These are phyloP conservation scores for Xenopus petersii DNA, from an alignment of 2,797 vertebrate genomes.

Conservation along the genomic window DNA sequence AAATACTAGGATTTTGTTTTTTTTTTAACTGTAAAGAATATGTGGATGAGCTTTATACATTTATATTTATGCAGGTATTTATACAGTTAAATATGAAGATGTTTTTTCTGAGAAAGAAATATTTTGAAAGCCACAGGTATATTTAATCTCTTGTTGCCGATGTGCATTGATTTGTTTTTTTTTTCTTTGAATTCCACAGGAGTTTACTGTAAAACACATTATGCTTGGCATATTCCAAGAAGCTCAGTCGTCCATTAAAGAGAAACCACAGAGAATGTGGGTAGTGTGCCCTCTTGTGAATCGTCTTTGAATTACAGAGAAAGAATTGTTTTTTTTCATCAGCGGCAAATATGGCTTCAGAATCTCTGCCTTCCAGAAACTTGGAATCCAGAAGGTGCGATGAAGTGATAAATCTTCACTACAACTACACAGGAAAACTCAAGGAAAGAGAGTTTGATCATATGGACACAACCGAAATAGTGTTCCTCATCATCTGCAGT, in stretches of 20 bases:
- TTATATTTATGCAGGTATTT: too few species aligned
- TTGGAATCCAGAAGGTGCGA: slow-evolving; percentile 54
- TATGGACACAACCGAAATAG: slow-evolving; percentile 65
- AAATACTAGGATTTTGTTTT: too few species aligned
- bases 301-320: slow-evolving; percentile 23
- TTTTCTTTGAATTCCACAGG: slow-evolving; percentile 53
- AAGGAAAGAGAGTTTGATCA: slow-evolving; percentile 61
- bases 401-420: slow-evolving; percentile 68
- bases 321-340: background rate
- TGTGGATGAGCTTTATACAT: too few species aligned
- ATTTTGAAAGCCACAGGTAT: too few species aligned
- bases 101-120: too few species aligned
- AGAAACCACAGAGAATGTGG: slow-evolving; percentile 48
- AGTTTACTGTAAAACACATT: slow-evolving; percentile 4
- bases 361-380: slow-evolving; percentile 10
- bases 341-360: slow-evolving; percentile 21
- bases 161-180: background rate
- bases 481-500: slow-evolving; percentile 80
- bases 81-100: too few species aligned
- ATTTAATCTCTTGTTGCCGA: too few species aligned
- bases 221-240: slow-evolving; percentile 20
- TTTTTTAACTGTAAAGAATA: too few species aligned
- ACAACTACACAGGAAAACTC: slow-evolving; percentile 87
- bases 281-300: slow-evolving; percentile 65
- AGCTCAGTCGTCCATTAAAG: slow-evolving; percentile 16